These are phyloP conservation scores for Pachyuromys duprasi DNA, from an alignment of 2,797 vertebrate genomes.

Conservation along the genomic window DNA sequence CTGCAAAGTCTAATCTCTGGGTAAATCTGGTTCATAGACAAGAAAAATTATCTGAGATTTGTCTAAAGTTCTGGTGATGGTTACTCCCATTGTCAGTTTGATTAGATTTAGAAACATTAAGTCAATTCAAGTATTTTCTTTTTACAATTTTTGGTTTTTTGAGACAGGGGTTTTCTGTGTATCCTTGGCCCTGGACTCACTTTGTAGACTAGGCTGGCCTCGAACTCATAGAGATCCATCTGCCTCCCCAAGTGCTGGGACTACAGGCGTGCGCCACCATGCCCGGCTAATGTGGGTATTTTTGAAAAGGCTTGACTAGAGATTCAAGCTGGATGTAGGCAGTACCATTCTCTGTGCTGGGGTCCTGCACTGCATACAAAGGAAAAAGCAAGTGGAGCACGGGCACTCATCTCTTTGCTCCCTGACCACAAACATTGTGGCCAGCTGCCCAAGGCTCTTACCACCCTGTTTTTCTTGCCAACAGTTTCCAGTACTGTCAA, in stretches of 20 bases:
- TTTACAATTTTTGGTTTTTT: too few species aligned
- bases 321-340: neutral
- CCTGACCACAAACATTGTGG: neutral
- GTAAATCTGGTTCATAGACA: neutral
- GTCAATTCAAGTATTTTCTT: neutral
- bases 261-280: too few species aligned
- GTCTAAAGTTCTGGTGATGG: neutral
- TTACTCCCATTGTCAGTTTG: neutral
- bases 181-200: too few species aligned
- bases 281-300: neutral
- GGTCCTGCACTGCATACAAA: neutral
- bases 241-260: too few species aligned
- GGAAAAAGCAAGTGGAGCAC: neutral
- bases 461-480: neutral
- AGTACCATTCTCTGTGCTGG: neutral
- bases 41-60: constrained; percentile 3
- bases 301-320: neutral
- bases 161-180: too few species aligned
- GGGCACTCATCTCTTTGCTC: neutral
- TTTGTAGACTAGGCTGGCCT: too few species aligned
- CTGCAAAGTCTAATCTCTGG: neutral
- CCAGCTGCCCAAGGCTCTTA: neutral
- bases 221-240: too few species aligned
- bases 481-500: neutral
- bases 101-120: neutral